Base-by-base conservation (phyloP, 1,140 invertebrate genomes). In the Zaprionus gabonicus region DNA sequence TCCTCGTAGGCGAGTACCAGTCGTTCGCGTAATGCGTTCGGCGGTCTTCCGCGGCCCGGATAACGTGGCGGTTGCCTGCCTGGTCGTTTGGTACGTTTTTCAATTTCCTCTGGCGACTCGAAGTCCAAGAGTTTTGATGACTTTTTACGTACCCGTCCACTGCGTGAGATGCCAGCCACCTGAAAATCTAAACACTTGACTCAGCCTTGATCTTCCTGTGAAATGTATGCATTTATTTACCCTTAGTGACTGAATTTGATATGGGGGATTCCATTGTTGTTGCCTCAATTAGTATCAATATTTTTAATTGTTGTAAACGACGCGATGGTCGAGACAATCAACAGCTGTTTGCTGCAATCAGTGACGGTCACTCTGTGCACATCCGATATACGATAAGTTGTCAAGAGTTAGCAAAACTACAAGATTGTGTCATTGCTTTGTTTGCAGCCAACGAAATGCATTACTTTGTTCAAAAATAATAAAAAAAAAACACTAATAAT, bases 91-190 rank as follows among this genome's bases (percentile, higher is more conserved):
- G 93, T 91, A 46, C 94, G 93, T 25, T 93, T 93, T 55, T 94
- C 95, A 59, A 94, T 94, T 80, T 98, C 97, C 92, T 98, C 97
- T 0, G 96, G 96, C 1, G 97, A 97, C 91, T 98, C 97, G 93
- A 98, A 98, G 92, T 98, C 98, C 92, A 98, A 96, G 12, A 99
- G 93, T 93, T 99, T 99, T 0, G 97, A 98, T 7, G 98, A 98
- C 93, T 99, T 99, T 93, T 99, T 99, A 46, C 97, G 94, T 1
- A 99, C 97, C 53, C 97, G 94, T 20, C 97, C 97, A 84, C 97
- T 98, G 60, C 92, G 75, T 4, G 97, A 98, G 25, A 98, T 95
- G 31, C 96, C 97, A 56, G 96, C 96, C 23, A 97, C 96, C 93
- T 97, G 96, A 86, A 97, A 94, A 94, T 96, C 96, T 96, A 65